Base-by-base conservation (phyloP, 2,888 invertebrate genomes). In the Anaspis maculata region DNA sequence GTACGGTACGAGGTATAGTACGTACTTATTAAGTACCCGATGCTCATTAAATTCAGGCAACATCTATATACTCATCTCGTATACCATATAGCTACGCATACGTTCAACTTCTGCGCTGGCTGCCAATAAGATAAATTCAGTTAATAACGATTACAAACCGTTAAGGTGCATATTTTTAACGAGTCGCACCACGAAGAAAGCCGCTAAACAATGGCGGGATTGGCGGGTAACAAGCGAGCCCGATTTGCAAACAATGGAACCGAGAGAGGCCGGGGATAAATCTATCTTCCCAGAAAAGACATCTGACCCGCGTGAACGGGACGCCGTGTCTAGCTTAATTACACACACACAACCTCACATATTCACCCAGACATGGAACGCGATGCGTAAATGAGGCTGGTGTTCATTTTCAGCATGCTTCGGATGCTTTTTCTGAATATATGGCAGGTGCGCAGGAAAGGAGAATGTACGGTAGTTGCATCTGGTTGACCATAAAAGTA, bases 241-340 rank as follows among this genome's bases (percentile, higher is more conserved):
- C 53, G 55, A 63, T 63, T 63, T 63, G 61, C 63, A 63, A 58
- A 63, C 63, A 63, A 63, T 63, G 59, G 59, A 51, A 51, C 53
- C 51, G 50, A 50, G 48, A 51, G 49, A 51, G 52, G 46, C 48
- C 50, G 40, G 45, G 48, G 47, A 56, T 57, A 57, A 57, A 57
- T 55, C 54, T 54, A 51, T 50, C n/a, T n/a, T n/a, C n/a, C 35
- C 49, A 44, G 49, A 47, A 52, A 24, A 52, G 51, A 50, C 50
- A 49, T 55, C 48, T 54, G 53, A 53, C 53, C 55, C n/a, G n/a
- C 48, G 47, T 41, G 51, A 54, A 54, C 54, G 52, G 52, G 52
- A 52, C 39, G 33, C 30, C 39, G 46, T 48, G 45, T 42, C 45
- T 45, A 44, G 44, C 37, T n/a, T n/a, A 19, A n/a, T n/a, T n/a